A percentile compares a stretch with the other conserved stretches of the same genome.
Evolutionary conservation across 1,140 invertebrate genomes (phyloP).

Genomic region (Drosophila ananassae): DNA sequence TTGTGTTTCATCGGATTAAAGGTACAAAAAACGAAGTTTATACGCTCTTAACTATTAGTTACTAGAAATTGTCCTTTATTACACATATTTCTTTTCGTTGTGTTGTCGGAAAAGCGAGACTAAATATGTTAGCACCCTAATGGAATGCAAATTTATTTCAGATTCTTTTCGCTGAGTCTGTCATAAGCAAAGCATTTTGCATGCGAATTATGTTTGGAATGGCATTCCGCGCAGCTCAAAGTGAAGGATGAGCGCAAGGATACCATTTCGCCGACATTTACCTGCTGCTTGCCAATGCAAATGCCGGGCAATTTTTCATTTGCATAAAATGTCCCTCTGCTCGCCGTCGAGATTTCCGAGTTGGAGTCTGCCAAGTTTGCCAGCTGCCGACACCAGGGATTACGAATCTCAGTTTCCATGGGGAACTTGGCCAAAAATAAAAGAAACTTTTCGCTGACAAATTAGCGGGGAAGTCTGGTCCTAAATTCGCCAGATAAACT

Average conservation of each 20-base stretch:
- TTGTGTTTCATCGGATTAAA: neutral
- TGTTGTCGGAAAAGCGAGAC: neutral
- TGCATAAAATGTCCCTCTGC: conserved; percentile 53
- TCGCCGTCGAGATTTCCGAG: conserved; percentile 37
- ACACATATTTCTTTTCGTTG: neutral
- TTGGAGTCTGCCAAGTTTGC: conserved; percentile 29
- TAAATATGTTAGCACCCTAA: conserved; percentile 6
- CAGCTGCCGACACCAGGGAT: conserved; percentile 41
- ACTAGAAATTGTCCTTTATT: neutral
- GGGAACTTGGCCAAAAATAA: conserved; percentile 2
- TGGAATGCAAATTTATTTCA: conserved; percentile 33
- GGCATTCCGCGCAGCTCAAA: conserved; percentile 44
- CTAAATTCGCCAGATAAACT: conserved; percentile 31
- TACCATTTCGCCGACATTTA: conserved; percentile 36
- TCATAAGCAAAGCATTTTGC: conserved; percentile 21
- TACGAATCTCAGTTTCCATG: conserved; percentile 26
- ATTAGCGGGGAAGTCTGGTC: conserved; percentile 21
- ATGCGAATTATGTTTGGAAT: conserved; percentile 43
- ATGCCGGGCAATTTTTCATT: conserved; percentile 63
- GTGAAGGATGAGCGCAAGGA: conserved; percentile 2
- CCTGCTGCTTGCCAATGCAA: conserved; percentile 52
- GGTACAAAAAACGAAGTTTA: neutral
- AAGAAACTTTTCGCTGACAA: conserved; percentile 40
- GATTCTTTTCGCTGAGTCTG: conserved; percentile 24
- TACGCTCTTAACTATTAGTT: neutral